Evolutionary conservation across 2,113 vertebrate genomes (phyloP).

Genomic region (Semnopithecus entellus): DNA sequence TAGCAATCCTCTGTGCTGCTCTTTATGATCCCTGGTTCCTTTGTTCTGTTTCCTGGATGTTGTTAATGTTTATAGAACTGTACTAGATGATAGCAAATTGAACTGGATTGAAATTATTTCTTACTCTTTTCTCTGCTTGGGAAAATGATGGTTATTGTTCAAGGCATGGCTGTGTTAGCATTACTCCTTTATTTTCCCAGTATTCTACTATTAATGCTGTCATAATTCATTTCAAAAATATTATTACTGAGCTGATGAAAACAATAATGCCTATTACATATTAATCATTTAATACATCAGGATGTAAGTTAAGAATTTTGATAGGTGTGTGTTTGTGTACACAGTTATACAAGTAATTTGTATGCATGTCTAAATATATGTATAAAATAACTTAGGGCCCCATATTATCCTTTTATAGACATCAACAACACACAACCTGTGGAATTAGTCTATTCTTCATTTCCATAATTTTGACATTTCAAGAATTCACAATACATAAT

Average conservation of each 20-base stretch:
- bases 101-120: slow-evolving; percentile 38
- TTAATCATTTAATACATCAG: not conserved
- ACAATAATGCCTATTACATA: not conserved
- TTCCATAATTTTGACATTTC: not conserved
- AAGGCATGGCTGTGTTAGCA: not conserved
- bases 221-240: not conserved
- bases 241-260: not conserved
- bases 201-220: not conserved
- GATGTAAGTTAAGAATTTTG: not conserved
- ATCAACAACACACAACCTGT: not conserved
- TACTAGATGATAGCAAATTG: slow-evolving; percentile 25
- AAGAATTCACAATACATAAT: not conserved
- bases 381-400: not conserved
- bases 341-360: not conserved
- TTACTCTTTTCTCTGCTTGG: slow-evolving; percentile 33
- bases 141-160: slow-evolving; percentile 59
- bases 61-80: slow-evolving; percentile 34
- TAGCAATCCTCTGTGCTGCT: not conserved
- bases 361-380: not conserved
- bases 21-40: not conserved
- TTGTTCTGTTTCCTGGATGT: slow-evolving; percentile 36
- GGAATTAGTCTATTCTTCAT: not conserved
- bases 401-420: not conserved
- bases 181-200: not conserved
- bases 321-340: rapidly evolving